These are phyloP conservation scores for Alouatta palliata DNA, from an alignment of 2,113 vertebrate species.

Conservation along the genomic window DNA sequence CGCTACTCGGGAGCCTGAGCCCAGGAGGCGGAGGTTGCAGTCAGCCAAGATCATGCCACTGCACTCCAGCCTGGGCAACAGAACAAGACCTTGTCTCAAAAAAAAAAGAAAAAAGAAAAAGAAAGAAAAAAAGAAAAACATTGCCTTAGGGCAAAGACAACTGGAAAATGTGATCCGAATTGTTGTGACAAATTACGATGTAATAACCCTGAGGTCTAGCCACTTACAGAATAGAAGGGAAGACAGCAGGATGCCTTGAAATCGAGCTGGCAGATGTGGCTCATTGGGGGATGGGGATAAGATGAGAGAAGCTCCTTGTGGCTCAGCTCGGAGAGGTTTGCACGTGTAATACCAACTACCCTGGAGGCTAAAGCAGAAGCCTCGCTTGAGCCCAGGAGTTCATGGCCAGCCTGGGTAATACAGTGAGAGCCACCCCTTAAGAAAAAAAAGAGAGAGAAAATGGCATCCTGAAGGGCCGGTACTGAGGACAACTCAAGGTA, in stretches of 20 bases:
- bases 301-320: not conserved
- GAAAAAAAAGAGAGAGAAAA: not conserved
- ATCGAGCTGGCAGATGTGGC: not conserved
- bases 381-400: too few relatives aligned
- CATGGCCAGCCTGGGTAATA: too few relatives aligned
- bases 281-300: not conserved
- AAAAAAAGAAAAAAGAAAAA: too few relatives aligned
- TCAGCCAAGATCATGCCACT: too few relatives aligned
- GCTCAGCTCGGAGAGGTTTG: not conserved
- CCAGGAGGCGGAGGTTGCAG: too few relatives aligned
- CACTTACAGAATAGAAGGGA: not conserved
- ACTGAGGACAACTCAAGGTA: not conserved
- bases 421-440: too few relatives aligned
- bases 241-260: not conserved
- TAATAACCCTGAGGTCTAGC: not conserved
- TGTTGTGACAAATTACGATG: not conserved
- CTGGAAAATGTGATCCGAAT: not conserved
- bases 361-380: too few relatives aligned
- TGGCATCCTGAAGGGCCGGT: not conserved
- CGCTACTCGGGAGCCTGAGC: too few relatives aligned
- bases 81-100: too few relatives aligned
- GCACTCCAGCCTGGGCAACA: too few relatives aligned
- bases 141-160: not conserved
- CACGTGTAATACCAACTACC: too few relatives aligned
- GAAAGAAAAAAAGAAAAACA: not conserved